A percentile compares a stretch with the other conserved stretches of the same genome.
These are phyloP conservation scores for Mungos mungo DNA, from an alignment of 2,113 vertebrate species.

Conservation along the genomic window DNA sequence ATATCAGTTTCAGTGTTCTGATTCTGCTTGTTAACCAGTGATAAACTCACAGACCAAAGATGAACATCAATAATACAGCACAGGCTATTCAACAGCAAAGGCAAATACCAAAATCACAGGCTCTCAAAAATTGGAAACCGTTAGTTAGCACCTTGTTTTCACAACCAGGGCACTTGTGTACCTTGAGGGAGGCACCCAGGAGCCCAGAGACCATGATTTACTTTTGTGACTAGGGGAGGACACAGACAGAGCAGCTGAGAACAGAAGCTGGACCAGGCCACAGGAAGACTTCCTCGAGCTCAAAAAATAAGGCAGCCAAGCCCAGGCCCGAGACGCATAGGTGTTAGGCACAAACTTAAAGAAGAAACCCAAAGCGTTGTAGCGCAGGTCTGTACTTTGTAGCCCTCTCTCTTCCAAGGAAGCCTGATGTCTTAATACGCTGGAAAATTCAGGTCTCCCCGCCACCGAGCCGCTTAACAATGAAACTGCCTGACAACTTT, in stretches of 20 bases:
- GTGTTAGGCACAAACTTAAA: background rate
- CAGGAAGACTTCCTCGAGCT: conserved; percentile 3
- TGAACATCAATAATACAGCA: conserved; percentile 70
- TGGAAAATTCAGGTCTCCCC: conserved; percentile 50
- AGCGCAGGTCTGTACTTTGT: background rate
- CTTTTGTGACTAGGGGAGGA: background rate
- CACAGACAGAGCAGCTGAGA: background rate
- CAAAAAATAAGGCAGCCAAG: conserved; percentile 13
- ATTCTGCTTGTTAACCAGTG: conserved; percentile 80
- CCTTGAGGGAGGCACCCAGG: background rate
- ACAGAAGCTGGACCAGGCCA: background rate
- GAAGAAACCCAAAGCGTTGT: conserved; percentile 12
- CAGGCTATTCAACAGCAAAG: conserved; percentile 34
- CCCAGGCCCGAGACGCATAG: background rate
- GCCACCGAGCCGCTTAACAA: conserved; percentile 65
- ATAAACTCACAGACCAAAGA: conserved; percentile 81
- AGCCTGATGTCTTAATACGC: conserved; percentile 61
- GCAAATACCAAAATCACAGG: conserved; percentile 66
- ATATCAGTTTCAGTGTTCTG: conserved; percentile 85
- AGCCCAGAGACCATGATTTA: background rate
- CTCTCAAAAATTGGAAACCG: conserved; percentile 57
- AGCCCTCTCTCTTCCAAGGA: conserved; percentile 13
- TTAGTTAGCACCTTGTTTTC: conserved; percentile 65
- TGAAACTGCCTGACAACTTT: conserved; percentile 56
- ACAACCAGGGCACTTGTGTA: conserved; percentile 54